Evolutionary conservation across 2,797 vertebrate species (phyloP).

Genomic region (Alouatta caraya): DNA sequence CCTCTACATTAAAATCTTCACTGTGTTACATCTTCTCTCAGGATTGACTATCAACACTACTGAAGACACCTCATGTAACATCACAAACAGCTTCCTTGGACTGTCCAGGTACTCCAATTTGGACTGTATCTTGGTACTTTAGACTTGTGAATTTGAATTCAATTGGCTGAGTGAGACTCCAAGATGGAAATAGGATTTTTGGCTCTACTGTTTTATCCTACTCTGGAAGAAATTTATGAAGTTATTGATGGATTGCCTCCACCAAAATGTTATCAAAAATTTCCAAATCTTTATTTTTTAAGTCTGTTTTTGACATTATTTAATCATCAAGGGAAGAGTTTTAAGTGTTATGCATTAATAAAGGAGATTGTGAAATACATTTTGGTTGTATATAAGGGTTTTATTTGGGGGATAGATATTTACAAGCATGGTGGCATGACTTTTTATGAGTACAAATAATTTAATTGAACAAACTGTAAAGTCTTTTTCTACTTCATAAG

Average conservation of each 20-base stretch:
- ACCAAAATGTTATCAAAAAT: background rate
- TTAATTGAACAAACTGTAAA: background rate
- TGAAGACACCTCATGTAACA: background rate
- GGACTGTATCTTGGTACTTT: background rate
- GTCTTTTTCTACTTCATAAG: background rate
- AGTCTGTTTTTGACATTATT: constrained; percentile 13
- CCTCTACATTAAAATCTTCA: background rate
- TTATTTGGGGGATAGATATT: background rate
- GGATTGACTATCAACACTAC: background rate
- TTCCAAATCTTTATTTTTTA: background rate
- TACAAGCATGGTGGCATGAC: background rate
- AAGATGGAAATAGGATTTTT: background rate
- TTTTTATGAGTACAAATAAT: constrained; percentile 11
- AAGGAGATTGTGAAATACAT: constrained; percentile 53
- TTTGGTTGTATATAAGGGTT: background rate
- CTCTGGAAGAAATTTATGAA: constrained; percentile 14
- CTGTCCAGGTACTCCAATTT: background rate
- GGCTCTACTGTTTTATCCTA: background rate
- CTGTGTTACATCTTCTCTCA: background rate
- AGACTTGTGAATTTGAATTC: background rate
- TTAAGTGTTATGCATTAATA: constrained; percentile 41
- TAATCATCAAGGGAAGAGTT: background rate
- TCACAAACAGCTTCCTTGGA: background rate
- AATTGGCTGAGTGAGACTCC: background rate
- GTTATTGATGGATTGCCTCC: background rate